Percentiles rank a stretch among this genome's conserved stretches.
Evolutionary conservation across 2,888 invertebrate genomes (phyloP).

Genomic region (Melanostoma mellinum): DNA sequence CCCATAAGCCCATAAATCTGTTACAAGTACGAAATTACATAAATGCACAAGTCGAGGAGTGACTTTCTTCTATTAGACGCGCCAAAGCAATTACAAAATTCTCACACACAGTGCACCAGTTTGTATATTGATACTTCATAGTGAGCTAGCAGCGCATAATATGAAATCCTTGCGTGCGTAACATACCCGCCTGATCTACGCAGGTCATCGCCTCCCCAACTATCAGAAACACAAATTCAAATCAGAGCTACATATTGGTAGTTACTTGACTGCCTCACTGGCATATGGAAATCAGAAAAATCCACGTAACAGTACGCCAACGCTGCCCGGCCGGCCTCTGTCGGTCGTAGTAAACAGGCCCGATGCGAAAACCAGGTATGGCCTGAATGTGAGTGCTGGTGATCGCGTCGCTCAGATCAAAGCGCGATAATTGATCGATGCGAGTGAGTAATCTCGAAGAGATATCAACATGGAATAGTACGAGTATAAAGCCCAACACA

Average conservation of each 20-base stretch:
- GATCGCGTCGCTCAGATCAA: constrained; percentile 59
- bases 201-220: constrained; percentile 44
- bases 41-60: constrained; percentile 50
- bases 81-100: constrained; percentile 68
- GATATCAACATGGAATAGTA: constrained; percentile 68
- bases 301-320: constrained; percentile 61
- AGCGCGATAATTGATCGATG: constrained; percentile 71
- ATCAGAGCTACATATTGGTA: constrained; percentile 8
- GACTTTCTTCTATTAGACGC: constrained; percentile 66
- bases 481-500: constrained; percentile 14
- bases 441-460: constrained; percentile 65
- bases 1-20: constrained; percentile 62
- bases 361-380: constrained; percentile 43
- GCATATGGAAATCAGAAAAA: constrained; percentile 58
- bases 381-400: constrained; percentile 36
- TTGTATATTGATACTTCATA: constrained; percentile 10
- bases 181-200: constrained; percentile 51
- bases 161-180: constrained; percentile 65
- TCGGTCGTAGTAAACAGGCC: not conserved
- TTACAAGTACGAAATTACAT: constrained; percentile 59
- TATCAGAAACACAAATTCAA: not conserved
- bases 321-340: constrained; percentile 18
- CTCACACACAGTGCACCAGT: constrained; percentile 40
- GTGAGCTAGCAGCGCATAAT: not conserved
- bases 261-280: constrained; percentile 1